phyloP scores from a whole-genome alignment of 1,140 invertebrate species.

The Drosophila neocordata region DNA sequence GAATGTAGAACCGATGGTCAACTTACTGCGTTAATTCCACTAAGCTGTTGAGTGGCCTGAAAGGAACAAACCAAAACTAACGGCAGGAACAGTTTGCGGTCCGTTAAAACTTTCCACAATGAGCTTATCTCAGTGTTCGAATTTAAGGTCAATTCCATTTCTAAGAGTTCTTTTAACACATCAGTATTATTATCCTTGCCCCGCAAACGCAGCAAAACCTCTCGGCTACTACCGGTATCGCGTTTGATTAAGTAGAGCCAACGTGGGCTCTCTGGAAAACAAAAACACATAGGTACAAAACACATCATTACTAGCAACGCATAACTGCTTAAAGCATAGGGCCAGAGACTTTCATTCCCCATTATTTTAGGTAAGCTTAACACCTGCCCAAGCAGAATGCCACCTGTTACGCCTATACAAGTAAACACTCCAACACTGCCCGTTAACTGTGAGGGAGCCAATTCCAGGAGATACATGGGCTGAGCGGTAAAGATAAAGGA shows the following conservation, averaged over 20 bases:
- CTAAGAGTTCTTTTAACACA: conserved; percentile 82
- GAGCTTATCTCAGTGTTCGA: conserved; percentile 70
- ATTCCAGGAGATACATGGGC: conserved; percentile 93
- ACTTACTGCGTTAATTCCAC: conserved; percentile 92
- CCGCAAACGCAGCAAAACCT: conserved; percentile 45
- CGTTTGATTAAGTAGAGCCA: conserved; percentile 89
- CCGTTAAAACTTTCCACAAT: conserved; percentile 84
- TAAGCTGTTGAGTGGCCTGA: conserved; percentile 92
- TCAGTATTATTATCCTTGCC: conserved; percentile 18
- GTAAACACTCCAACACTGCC: conserved; percentile 92
- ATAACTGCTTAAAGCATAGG: conserved; percentile 87
- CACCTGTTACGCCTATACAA: conserved; percentile 92
- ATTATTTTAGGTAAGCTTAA: conserved; percentile 58
- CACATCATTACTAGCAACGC: conserved; percentile 85
- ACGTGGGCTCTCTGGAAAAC: conserved; percentile 93
- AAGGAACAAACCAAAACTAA: conserved; percentile 88
- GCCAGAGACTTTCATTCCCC: conserved; percentile 87
- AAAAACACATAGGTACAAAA: conserved; percentile 84
- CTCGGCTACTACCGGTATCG: conserved; percentile 85
- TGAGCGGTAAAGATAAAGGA: conserved; percentile 91
- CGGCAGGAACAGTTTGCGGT: conserved; percentile 86
- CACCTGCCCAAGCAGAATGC: conserved; percentile 92
- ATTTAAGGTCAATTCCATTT: conserved; percentile 53
- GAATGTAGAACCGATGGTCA: background rate
- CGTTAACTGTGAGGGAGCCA: conserved; percentile 88